Percentiles rank a stretch among this genome's conserved stretches.
These are phyloP conservation scores for Lucinisca nassula DNA, from an alignment of 2,888 invertebrate genomes.

Conservation along the genomic window DNA sequence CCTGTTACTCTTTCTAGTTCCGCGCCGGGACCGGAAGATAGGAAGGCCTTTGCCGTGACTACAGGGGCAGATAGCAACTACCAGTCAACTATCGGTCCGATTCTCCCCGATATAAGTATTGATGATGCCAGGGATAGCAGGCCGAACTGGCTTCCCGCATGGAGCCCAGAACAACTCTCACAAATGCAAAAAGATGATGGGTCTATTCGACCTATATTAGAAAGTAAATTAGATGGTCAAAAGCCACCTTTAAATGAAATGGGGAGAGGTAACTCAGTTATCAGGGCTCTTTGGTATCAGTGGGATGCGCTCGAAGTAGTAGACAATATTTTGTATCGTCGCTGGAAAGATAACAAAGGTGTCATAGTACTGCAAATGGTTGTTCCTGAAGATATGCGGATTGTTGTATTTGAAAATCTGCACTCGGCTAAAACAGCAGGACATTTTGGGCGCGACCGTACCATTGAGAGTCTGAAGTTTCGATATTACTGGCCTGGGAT, in stretches of 20 bases:
- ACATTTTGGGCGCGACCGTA: neutral
- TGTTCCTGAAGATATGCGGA: neutral
- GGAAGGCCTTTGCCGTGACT: too few relatives aligned
- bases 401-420: neutral
- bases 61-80: too few relatives aligned
- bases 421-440: neutral
- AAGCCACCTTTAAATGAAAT: neutral
- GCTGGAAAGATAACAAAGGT: neutral
- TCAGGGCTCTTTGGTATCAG: neutral
- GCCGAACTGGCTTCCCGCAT: neutral
- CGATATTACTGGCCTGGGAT: neutral
- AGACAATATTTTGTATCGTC: neutral
- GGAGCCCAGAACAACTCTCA: neutral
- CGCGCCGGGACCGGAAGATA: too few relatives aligned
- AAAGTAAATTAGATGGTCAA: neutral
- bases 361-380: neutral
- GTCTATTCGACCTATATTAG: neutral
- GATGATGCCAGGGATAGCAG: too few relatives aligned
- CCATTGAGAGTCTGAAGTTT: neutral
- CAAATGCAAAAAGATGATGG: neutral
- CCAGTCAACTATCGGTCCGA: too few relatives aligned
- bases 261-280: neutral
- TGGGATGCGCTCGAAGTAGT: neutral
- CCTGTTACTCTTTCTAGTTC: too few relatives aligned
- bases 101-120: too few relatives aligned